A percentile compares a stretch with the other conserved stretches of the same genome.
phyloP scores from a whole-genome alignment of 1,140 invertebrate species.

The Capitella teleta region DNA sequence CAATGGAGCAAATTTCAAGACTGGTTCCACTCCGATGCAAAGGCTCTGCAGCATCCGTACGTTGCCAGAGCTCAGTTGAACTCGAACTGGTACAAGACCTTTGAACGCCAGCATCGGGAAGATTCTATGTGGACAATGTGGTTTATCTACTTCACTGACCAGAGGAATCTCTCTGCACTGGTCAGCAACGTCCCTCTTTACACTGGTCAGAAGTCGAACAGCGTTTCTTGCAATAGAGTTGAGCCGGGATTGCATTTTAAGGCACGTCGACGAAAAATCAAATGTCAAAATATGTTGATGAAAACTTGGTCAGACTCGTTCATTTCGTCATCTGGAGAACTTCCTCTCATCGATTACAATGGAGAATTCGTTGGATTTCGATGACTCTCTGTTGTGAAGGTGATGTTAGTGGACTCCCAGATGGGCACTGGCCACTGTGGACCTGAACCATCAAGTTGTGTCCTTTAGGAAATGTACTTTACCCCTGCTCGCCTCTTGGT shows the following conservation, averaged over 20 bases:
- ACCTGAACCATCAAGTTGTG: too few species aligned
- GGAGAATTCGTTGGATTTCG: too few species aligned
- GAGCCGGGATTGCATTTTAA: slow-evolving; percentile 5
- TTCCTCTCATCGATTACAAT: not conserved
- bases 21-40: slow-evolving; percentile 1
- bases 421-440: too few species aligned
- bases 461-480: too few species aligned
- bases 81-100: slow-evolving; percentile 8
- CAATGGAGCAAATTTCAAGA: slow-evolving; percentile 5
- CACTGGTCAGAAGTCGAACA: not conserved
- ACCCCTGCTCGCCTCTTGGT: too few species aligned
- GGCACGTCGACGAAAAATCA: not conserved
- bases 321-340: not conserved
- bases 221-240: not conserved
- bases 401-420: too few species aligned
- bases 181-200: slow-evolving; percentile 7
- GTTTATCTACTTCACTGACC: slow-evolving; percentile 9
- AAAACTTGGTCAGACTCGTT: not conserved
- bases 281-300: slow-evolving; percentile 1
- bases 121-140: slow-evolving; percentile 16
- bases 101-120: not conserved
- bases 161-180: slow-evolving; percentile 3
- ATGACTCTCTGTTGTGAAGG: too few species aligned
- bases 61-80: not conserved
- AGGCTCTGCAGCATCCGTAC: too few species aligned